Conservation (phyloP, 2,113 vertebrate genomes). For the Pteruthius melanotis region DNA sequence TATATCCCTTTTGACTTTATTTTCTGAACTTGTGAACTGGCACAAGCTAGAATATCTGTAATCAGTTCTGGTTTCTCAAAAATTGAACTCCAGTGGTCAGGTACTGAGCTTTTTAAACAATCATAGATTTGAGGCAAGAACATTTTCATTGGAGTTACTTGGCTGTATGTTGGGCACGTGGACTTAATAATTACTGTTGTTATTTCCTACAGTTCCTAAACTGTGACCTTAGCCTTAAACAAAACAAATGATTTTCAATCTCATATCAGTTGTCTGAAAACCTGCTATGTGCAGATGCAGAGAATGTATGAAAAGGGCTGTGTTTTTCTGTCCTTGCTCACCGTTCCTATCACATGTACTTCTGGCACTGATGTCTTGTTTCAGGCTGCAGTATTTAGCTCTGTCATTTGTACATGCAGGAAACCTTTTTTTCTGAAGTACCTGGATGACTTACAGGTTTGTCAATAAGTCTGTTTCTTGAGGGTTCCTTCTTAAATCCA, state of each 20-base stretch:
- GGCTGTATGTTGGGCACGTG: rapidly evolving
- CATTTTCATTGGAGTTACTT: background rate
- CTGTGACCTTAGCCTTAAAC: background rate
- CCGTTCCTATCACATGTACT: background rate
- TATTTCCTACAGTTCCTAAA: background rate
- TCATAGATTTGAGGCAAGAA: background rate
- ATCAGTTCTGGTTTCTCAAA: background rate
- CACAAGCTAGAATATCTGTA: background rate
- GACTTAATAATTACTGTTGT: background rate
- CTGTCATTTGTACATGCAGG: background rate
- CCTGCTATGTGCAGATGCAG: background rate
- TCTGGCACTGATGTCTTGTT: background rate
- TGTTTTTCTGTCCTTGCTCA: background rate
- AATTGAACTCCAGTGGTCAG: background rate
- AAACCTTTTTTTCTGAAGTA: background rate
- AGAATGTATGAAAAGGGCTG: background rate
- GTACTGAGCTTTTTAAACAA: background rate
- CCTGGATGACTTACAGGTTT: background rate
- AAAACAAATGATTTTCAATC: background rate
- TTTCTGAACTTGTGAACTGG: background rate
- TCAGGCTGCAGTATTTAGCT: background rate
- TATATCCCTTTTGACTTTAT: background rate
- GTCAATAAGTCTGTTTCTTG: background rate
- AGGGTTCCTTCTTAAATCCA: background rate
- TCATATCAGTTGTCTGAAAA: background rate